A percentile compares a stretch with the other conserved stretches of the same genome.
Conservation (phyloP, 2,797 vertebrate genomes). For the Tauraco hartlaubi region DNA sequence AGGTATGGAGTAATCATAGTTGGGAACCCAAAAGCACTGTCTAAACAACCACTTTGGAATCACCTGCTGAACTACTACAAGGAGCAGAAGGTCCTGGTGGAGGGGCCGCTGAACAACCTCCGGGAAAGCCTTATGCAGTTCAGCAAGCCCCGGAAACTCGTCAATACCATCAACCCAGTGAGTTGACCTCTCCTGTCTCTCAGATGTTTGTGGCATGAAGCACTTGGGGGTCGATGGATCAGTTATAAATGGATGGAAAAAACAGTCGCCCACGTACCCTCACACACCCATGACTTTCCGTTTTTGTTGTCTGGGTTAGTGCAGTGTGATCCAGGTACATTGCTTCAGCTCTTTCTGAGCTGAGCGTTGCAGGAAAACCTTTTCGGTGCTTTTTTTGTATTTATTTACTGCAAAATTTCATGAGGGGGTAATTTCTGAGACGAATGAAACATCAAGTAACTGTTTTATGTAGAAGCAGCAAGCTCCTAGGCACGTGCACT, state of each 20-base stretch:
- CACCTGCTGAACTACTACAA: slow-evolving; percentile 99
- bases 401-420: background rate
- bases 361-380: background rate
- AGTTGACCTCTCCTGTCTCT: slow-evolving; percentile 51
- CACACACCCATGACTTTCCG: background rate
- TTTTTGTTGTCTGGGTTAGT: background rate
- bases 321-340: background rate
- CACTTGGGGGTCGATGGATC: background rate
- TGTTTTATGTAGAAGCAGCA: background rate
- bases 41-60: slow-evolving; percentile 98
- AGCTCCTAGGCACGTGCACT: background rate
- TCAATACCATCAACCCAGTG: slow-evolving; percentile 98
- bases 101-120: slow-evolving; percentile 97
- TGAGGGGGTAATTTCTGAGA: background rate
- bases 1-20: slow-evolving; percentile 99
- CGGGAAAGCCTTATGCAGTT: slow-evolving; percentile 99
- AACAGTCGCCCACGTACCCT: background rate
- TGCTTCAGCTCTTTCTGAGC: background rate
- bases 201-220: background rate
- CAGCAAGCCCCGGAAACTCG: slow-evolving; percentile 98
- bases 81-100: slow-evolving; percentile 98
- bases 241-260: background rate
- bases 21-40: slow-evolving; percentile 97
- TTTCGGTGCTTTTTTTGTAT: background rate
- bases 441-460: background rate